Base-by-base conservation (phyloP, 2,888 invertebrate genomes). In the Leptopilina syphax region DNA sequence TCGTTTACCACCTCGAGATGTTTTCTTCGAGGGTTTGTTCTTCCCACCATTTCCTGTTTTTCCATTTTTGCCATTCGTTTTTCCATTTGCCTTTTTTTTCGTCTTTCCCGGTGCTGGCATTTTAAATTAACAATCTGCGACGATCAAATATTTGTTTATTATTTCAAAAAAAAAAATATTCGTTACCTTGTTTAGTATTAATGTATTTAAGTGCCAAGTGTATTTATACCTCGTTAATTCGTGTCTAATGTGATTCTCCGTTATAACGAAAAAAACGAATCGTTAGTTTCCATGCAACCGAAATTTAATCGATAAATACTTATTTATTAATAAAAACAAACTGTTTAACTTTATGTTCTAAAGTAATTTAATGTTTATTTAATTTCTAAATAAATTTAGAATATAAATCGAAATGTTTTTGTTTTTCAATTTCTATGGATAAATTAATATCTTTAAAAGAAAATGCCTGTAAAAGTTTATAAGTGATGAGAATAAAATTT, bases 11-110 rank as follows among this genome's bases (percentile, higher is more conserved):
- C 93, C 13, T 92, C 92, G 78, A 92, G 93, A 78, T 91, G 93
- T 63, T 92, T 93, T 84, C 90, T 93, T 90, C 92, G 93, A 85
- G 92, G 93, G 81, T 81, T 94, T 94, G 84, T 93, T 93, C 85
- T 94, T 94, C 18, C 94, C 93, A 86, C 92, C 92, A 76, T 92
- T 92, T 66, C 90, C 90, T 12, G 87, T 87, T 76, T 90, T 93
- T 91, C 4, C 91, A 89, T 88, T 92, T 92, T 85, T 87, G 7
- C 82, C 83, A 27, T 79, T 83, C 78, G 76, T 83, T 77, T 84
- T 88, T 85, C 41, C 81, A 81, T 77, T 83, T 82, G 77, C 65
- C 66, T 77, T 83, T 80, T 77, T 83, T 78, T 12, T 10, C n/a
- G 34, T 76, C 78, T 67, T 82, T 79, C 79, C 81, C 82, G 65